Conservation (phyloP, 2,113 vertebrate species). For the Nycticryphes semicollaris region DNA sequence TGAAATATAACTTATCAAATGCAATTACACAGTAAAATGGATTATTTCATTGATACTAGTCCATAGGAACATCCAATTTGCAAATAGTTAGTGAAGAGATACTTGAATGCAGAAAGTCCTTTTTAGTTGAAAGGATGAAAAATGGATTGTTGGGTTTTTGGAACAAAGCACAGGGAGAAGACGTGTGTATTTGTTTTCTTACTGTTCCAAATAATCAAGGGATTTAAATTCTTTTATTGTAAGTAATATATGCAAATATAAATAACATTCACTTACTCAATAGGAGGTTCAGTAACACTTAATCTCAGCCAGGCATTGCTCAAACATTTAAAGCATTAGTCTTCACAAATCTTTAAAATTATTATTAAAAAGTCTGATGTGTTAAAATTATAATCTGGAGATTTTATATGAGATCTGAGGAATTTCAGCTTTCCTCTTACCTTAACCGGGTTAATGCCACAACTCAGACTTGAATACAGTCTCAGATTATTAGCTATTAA, state of each 20-base stretch:
- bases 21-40: conserved; percentile 44
- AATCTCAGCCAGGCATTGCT: background rate
- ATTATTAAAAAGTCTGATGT: background rate
- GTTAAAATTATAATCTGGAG: background rate
- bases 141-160: background rate
- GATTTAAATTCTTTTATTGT: background rate
- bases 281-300: background rate
- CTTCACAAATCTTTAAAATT: background rate
- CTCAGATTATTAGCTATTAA: background rate
- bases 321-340: background rate
- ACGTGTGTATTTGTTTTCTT: background rate
- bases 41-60: conserved; percentile 31
- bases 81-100: background rate
- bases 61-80: conserved; percentile 15
- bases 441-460: background rate
- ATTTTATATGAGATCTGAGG: background rate
- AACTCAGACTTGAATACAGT: background rate
- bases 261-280: background rate
- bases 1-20: conserved; percentile 24
- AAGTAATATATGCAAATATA: background rate
- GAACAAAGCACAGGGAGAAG: background rate
- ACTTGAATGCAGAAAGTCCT: background rate
- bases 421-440: background rate
- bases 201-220: background rate
- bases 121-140: background rate